These are phyloP conservation scores for Boleophthalmus pectinirostris DNA, from an alignment of 2,113 vertebrate species.

Conservation along the genomic window DNA sequence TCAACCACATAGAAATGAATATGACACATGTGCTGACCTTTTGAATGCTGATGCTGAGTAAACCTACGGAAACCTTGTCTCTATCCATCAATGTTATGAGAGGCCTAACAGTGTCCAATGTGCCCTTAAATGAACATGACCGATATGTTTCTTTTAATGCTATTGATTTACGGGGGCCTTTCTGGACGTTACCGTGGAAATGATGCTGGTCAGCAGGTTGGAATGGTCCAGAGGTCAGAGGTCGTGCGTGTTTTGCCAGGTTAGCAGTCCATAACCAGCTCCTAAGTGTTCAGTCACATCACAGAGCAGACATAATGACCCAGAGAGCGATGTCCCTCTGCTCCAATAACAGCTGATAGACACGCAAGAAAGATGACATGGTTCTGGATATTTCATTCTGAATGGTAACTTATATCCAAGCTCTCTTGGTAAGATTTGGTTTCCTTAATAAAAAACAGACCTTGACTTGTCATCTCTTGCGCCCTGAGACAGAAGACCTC, in stretches of 20 bases:
- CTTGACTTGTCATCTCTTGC: too few relatives aligned
- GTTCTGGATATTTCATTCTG: constrained; percentile 15
- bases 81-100: constrained; percentile 65
- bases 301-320: constrained; percentile 32
- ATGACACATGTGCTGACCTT: constrained; percentile 41
- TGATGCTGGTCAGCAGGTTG: constrained; percentile 61
- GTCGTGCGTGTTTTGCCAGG: constrained; percentile 34
- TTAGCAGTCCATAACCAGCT: constrained; percentile 41
- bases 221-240: constrained; percentile 42
- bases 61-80: constrained; percentile 56
- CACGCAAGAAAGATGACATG: not conserved
- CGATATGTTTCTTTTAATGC: constrained; percentile 66
- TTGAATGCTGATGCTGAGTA: constrained; percentile 49
- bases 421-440: not conserved
- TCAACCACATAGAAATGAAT: constrained; percentile 48
- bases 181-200: constrained; percentile 42
- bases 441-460: too few relatives aligned
- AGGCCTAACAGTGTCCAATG: constrained; percentile 56
- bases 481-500: too few relatives aligned
- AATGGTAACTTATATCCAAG: constrained; percentile 7
- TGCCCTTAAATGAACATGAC: constrained; percentile 65
- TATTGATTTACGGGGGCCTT: constrained; percentile 55
- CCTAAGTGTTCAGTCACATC: constrained; percentile 15
- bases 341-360: constrained; percentile 28
- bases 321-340: constrained; percentile 25